Percentiles rank a stretch among this genome's conserved stretches.
Evolutionary conservation across 2,797 vertebrate species (phyloP).

Genomic region (Heteromormyrus szaboi): DNA sequence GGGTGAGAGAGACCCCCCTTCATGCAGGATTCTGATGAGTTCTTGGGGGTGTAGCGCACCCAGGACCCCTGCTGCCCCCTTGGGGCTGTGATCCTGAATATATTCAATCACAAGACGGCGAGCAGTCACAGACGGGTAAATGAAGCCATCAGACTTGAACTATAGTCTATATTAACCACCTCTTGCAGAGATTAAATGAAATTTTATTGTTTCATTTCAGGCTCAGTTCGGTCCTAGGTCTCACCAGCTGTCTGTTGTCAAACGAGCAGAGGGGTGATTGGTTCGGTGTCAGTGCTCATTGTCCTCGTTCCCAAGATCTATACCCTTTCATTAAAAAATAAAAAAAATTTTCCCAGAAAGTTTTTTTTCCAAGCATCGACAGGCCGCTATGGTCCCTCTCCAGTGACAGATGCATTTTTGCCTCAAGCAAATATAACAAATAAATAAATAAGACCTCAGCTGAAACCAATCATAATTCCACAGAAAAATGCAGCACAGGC

Average conservation of each 20-base stretch:
- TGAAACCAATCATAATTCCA: not conserved
- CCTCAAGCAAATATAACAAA: not conserved
- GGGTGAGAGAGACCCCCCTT: not conserved
- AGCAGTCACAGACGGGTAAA: not conserved
- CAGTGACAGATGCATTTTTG: not conserved
- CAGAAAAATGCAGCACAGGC: not conserved
- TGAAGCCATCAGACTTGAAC: not conserved
- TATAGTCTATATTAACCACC: not conserved
- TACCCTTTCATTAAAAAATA: slow-evolving; percentile 1
- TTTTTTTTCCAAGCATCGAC: not conserved
- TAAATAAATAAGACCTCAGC: not conserved
- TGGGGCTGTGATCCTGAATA: not conserved
- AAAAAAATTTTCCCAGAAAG: not conserved
- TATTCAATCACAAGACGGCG: not conserved
- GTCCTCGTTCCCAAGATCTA: not conserved
- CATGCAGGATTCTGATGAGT: not conserved
- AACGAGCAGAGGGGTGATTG: not conserved
- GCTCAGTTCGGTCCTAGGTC: not conserved
- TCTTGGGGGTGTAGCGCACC: not conserved
- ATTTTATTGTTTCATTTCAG: not conserved
- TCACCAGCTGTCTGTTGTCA: slow-evolving; percentile 1
- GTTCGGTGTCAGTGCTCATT: not conserved
- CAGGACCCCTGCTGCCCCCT: not conserved
- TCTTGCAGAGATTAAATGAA: not conserved
- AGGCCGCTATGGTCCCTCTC: not conserved